Conservation (phyloP, 2,113 vertebrate species). For the Catagonus wagneri region DNA sequence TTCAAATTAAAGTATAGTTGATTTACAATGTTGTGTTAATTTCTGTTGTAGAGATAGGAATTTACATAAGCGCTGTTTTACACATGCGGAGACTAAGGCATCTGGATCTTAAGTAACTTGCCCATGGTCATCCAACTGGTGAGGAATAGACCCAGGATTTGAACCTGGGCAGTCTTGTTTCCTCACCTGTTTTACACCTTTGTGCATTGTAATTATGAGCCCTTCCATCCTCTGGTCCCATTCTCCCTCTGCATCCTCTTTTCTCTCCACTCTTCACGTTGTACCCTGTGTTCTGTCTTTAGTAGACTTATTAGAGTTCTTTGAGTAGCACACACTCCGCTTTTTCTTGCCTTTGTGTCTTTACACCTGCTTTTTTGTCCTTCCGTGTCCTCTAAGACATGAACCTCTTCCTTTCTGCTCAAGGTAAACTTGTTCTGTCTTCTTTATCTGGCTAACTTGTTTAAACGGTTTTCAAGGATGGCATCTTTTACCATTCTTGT, state of each 20-base stretch:
- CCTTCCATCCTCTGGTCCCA: not conserved
- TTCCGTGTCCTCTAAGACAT: not conserved
- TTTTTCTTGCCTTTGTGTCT: slow-evolving; percentile 8
- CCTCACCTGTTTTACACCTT: not conserved
- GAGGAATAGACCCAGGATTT: not conserved
- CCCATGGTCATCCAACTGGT: not conserved
- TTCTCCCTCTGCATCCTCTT: not conserved
- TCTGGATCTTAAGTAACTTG: not conserved
- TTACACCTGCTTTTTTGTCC: not conserved
- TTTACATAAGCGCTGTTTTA: not conserved
- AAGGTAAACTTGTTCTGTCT: not conserved
- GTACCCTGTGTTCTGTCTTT: too few species aligned
- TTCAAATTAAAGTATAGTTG: too few species aligned
- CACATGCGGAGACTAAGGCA: not conserved
- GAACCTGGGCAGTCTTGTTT: not conserved
- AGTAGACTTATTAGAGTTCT: not conserved
- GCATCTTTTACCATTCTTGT: not conserved
- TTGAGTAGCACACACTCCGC: not conserved
- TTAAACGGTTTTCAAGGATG: not conserved
- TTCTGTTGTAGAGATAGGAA: not conserved
- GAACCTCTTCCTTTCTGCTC: not conserved
- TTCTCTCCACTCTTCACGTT: not conserved
- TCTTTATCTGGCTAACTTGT: not conserved
- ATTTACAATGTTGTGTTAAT: too few species aligned
- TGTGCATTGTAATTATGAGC: not conserved